Percentiles rank a stretch among this genome's conserved stretches.
These are phyloP conservation scores for Neosilurus mollespiculum DNA, from an alignment of 2,797 vertebrate species.

Conservation along the genomic window DNA sequence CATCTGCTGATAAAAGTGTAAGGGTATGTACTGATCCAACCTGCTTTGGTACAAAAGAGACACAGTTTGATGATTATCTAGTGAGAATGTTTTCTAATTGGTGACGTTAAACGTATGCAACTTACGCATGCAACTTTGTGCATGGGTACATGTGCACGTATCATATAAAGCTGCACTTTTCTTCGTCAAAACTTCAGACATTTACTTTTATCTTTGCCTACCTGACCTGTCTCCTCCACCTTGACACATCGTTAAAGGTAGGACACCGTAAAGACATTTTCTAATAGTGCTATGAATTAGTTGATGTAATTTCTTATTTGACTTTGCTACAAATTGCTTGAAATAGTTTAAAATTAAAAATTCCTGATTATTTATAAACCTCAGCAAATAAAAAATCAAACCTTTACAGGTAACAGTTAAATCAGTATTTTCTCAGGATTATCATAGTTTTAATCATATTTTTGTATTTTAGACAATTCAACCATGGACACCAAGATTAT, in stretches of 20 bases:
- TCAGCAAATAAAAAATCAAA: not conserved
- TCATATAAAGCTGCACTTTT: slow-evolving; percentile 31
- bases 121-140: not conserved
- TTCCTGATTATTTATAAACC: not conserved
- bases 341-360: not conserved
- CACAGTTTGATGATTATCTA: slow-evolving; percentile 5
- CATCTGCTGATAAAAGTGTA: slow-evolving; percentile 17
- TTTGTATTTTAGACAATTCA: slow-evolving; percentile 12
- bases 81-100: not conserved
- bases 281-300: not conserved
- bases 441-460: not conserved
- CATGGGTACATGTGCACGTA: not conserved
- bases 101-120: not conserved
- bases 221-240: slow-evolving; percentile 6
- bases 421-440: not conserved
- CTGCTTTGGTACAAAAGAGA: not conserved
- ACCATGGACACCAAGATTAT: slow-evolving; percentile 54
- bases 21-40: slow-evolving; percentile 21
- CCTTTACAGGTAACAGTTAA: not conserved
- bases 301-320: not conserved
- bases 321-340: not conserved
- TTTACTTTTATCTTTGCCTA: not conserved
- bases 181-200: not conserved
- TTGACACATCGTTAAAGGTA: slow-evolving; percentile 13
- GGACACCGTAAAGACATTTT: not conserved